Evolutionary conservation across 2,888 invertebrate genomes (phyloP).

Genomic region (Melinaea marsaeus): DNA sequence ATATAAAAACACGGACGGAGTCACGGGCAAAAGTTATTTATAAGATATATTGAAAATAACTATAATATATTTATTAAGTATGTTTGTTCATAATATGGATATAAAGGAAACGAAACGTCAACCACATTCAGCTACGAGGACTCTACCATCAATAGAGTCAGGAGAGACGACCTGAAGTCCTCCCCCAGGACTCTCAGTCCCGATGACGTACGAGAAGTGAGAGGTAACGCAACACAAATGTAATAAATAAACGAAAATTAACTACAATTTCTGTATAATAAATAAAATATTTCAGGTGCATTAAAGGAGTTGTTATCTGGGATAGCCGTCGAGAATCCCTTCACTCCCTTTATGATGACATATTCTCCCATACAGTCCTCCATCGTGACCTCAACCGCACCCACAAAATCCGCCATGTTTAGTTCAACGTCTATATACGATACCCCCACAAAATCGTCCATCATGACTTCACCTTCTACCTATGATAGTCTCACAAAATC

Average conservation of each 20-base stretch:
- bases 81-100: background rate
- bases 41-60: too few species aligned
- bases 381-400: background rate
- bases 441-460: too few species aligned
- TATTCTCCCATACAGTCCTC: background rate
- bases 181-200: slow-evolving; percentile 15
- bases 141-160: slow-evolving; percentile 6
- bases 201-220: slow-evolving; percentile 18
- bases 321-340: slow-evolving; percentile 16
- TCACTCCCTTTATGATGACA: slow-evolving; percentile 17
- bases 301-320: slow-evolving; percentile 20
- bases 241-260: background rate
- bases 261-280: background rate
- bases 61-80: background rate
- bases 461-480: too few species aligned
- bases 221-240: slow-evolving; percentile 13
- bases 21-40: background rate
- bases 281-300: slow-evolving; percentile 19
- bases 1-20: background rate
- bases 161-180: slow-evolving; percentile 10
- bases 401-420: too few species aligned
- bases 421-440: too few species aligned
- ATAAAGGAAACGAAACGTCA: background rate
- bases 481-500: too few species aligned
- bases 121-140: background rate